Evolutionary conservation across 2,113 vertebrate species (phyloP).

Genomic region (Lepus americanus): DNA sequence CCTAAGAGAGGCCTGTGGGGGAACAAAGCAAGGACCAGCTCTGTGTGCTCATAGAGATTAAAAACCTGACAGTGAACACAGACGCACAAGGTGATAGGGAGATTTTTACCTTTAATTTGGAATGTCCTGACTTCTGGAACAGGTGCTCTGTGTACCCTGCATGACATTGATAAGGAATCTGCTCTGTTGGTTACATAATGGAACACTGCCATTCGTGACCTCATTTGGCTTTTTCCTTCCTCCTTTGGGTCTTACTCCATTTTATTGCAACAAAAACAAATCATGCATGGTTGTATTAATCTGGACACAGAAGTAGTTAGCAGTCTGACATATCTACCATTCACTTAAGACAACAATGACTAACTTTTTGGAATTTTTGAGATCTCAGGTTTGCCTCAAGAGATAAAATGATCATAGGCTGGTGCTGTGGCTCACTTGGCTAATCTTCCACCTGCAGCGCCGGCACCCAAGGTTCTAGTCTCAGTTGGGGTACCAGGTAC

Average conservation of each 20-base stretch:
- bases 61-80: background rate
- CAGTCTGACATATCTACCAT: background rate
- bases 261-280: background rate
- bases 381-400: background rate
- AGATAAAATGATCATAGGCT: background rate
- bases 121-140: constrained; percentile 29
- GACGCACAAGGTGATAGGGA: constrained; percentile 9
- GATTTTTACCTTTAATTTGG: background rate
- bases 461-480: no score
- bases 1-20: background rate
- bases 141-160: background rate
- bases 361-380: background rate
- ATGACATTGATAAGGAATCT: background rate
- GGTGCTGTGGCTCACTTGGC: no score
- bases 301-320: background rate
- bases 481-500: no score
- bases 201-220: background rate
- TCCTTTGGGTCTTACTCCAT: background rate
- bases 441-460: no score
- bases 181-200: background rate
- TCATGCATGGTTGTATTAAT: background rate
- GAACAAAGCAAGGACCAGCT: background rate
- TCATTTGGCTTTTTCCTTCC: background rate
- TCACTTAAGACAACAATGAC: background rate
- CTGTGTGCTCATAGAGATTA: constrained; percentile 26